phyloP scores from a whole-genome alignment of 2,888 invertebrate species.

The Sesamia inferens region DNA sequence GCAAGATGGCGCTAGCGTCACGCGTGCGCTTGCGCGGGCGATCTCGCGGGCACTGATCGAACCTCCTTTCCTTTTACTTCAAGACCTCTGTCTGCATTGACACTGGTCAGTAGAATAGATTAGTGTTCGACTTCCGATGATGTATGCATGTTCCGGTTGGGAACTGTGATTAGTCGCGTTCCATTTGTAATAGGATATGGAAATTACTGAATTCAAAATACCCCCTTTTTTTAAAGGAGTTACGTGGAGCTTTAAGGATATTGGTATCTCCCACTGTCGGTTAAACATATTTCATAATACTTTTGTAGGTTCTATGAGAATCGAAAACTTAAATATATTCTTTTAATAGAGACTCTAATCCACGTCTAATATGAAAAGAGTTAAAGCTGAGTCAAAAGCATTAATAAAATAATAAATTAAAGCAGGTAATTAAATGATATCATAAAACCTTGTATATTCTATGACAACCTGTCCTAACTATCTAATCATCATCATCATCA shows the following conservation, averaged over 20 bases:
- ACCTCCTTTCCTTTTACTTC: conserved; percentile 81
- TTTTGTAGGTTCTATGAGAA: neutral
- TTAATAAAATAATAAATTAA: too few relatives aligned
- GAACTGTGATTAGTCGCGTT: conserved; percentile 49
- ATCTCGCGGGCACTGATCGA: conserved; percentile 83
- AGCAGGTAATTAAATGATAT: too few relatives aligned
- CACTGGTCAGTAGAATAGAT: conserved; percentile 73
- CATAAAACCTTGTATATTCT: neutral
- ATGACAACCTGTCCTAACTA: too few relatives aligned
- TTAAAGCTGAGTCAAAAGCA: neutral
- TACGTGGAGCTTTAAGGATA: conserved; percentile 25
- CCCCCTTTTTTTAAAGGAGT: conserved; percentile 37
- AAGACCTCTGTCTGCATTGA: conserved; percentile 74
- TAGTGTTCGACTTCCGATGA: conserved; percentile 81
- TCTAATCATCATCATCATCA: too few relatives aligned
- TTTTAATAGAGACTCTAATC: neutral
- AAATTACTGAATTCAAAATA: conserved; percentile 30
- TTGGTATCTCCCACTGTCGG: conserved; percentile 8
- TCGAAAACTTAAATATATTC: neutral
- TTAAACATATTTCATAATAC: neutral
- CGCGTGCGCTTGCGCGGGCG: conserved; percentile 78
- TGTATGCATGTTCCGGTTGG: conserved; percentile 82
- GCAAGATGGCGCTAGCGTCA: conserved; percentile 55
- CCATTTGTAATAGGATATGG: conserved; percentile 60
- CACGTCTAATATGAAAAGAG: neutral